Conservation (phyloP, 2,797 vertebrate species). For the Vipera latastei region DNA sequence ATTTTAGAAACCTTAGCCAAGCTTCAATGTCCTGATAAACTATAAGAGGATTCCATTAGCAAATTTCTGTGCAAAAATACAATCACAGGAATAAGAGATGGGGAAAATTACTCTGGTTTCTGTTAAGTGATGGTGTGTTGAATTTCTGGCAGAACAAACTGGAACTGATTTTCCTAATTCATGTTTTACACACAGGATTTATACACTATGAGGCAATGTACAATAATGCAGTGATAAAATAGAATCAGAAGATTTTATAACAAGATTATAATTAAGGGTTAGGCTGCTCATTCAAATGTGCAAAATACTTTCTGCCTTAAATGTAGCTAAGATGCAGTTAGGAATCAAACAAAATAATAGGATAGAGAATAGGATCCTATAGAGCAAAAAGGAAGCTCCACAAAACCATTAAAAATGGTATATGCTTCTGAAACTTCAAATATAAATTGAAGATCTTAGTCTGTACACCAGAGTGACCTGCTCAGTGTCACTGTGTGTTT, state of each 20-base stretch:
- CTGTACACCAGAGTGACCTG: neutral
- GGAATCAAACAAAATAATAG: neutral
- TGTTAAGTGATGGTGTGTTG: slow-evolving; percentile 20
- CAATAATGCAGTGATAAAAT: slow-evolving; percentile 13
- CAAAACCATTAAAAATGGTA: neutral
- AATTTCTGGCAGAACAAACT: neutral
- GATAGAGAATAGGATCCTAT: neutral
- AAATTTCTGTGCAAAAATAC: slow-evolving; percentile 35
- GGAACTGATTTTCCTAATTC: neutral
- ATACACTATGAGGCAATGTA: neutral
- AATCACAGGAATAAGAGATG: slow-evolving; percentile 8
- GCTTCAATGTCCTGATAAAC: slow-evolving; percentile 35
- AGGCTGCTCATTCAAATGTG: neutral
- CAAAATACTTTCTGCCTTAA: neutral
- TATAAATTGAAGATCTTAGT: neutral
- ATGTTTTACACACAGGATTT: neutral
- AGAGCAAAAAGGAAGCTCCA: neutral
- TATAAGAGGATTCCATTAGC: slow-evolving; percentile 29
- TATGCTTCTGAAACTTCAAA: neutral
- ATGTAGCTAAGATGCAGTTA: neutral
- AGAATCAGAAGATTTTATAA: neutral
- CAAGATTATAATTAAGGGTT: neutral
- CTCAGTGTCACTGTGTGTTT: too few species aligned
- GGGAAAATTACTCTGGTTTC: neutral
- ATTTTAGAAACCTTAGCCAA: slow-evolving; percentile 28